These are phyloP conservation scores for Choreutis nemorana DNA, from an alignment of 2,888 invertebrate genomes.

Conservation along the genomic window DNA sequence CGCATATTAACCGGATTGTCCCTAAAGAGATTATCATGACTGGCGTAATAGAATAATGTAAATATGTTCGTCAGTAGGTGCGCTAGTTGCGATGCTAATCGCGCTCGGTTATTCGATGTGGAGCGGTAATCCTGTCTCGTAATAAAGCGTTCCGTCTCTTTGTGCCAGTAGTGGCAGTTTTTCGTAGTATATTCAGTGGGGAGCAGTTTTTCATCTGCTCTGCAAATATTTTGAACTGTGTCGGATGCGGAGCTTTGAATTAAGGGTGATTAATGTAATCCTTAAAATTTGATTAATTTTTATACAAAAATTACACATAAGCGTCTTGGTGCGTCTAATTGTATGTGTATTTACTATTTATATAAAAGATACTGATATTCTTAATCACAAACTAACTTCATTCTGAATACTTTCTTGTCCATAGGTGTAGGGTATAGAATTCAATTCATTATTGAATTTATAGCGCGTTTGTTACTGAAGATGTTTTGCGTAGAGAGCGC, in stretches of 20 bases:
- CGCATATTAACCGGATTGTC: slow-evolving; percentile 42
- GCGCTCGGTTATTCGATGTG: slow-evolving; percentile 31
- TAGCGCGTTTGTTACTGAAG: slow-evolving; percentile 30
- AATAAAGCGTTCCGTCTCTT: slow-evolving; percentile 49
- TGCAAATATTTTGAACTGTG: slow-evolving; percentile 59
- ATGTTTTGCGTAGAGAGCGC: slow-evolving; percentile 28
- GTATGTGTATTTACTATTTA: no score
- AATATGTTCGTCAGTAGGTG: slow-evolving; percentile 31
- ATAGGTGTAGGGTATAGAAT: no score
- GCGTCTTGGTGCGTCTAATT: no score
- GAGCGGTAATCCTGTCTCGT: slow-evolving; percentile 41
- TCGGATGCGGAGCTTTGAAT: slow-evolving; percentile 26
- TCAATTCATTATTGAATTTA: slow-evolving; percentile 2
- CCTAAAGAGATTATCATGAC: slow-evolving; percentile 52
- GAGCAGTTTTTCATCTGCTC: slow-evolving; percentile 46
- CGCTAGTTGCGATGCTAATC: slow-evolving; percentile 51
- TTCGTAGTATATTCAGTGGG: slow-evolving; percentile 36
- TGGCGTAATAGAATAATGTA: slow-evolving; percentile 56
- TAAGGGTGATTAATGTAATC: no score
- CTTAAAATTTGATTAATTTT: no score
- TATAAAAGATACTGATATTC: no score
- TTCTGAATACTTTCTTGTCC: no score
- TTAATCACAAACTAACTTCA: no score
- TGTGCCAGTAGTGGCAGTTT: slow-evolving; percentile 27
- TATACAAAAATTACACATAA: no score